Conservation (phyloP, 2,113 vertebrate genomes). For the Paradoxurus hermaphroditus region DNA sequence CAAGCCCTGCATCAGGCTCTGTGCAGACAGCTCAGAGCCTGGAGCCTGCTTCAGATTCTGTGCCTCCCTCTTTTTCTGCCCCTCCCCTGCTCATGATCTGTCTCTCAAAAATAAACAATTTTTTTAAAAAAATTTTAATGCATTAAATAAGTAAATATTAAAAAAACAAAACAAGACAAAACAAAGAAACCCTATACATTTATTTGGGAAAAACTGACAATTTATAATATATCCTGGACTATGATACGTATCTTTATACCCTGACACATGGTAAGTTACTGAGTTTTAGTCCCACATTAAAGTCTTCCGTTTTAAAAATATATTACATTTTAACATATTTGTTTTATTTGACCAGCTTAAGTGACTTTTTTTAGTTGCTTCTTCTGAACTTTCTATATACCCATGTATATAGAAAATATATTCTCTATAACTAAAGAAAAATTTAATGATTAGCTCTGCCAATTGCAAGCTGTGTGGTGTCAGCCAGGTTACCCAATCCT, state of each 20-base stretch:
- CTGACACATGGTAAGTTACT: not conserved
- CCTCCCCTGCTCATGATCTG: no score
- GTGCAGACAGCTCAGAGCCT: no score
- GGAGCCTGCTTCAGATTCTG: no score
- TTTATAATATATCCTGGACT: not conserved
- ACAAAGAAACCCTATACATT: not conserved
- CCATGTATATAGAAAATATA: not conserved
- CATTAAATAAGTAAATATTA: no score
- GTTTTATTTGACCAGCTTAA: not conserved
- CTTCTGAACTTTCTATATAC: not conserved
- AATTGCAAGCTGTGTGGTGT: not conserved
- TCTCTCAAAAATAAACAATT: no score
- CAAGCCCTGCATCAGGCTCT: no score
- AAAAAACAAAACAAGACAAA: not conserved
- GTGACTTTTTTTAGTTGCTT: not conserved
- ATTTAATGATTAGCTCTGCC: not conserved
- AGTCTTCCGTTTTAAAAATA: not conserved
- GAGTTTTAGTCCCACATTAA: not conserved
- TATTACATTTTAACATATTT: not conserved
- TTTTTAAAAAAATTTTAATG: no score
- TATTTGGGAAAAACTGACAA: not conserved
- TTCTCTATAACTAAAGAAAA: not conserved
- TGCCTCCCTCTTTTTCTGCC: no score
- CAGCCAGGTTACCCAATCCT: not conserved
- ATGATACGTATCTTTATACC: not conserved